A percentile compares a stretch with the other conserved stretches of the same genome.
These are phyloP conservation scores for Cassiopea andromeda DNA, from an alignment of 30 jellyfish, hydroid and myxozoan species.

Conservation along the genomic window DNA sequence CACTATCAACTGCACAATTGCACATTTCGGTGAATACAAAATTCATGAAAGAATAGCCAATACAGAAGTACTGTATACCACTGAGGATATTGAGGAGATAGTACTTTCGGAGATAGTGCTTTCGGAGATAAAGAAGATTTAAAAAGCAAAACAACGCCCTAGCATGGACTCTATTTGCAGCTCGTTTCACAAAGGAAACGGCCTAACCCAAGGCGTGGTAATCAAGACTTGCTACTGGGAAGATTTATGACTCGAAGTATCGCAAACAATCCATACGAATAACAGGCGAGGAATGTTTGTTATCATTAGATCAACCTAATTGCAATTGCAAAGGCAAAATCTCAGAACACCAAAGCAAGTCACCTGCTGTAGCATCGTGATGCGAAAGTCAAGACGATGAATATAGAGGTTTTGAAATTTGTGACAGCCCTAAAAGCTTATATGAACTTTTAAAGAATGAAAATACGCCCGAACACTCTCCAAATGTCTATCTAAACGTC, in stretches of 20 bases:
- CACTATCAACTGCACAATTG: too few species aligned
- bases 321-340: conserved; percentile 14
- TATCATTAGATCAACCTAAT: background rate
- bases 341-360: conserved; percentile 23
- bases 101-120: too few species aligned
- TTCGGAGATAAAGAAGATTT: too few species aligned
- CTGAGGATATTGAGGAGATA: too few species aligned
- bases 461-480: background rate
- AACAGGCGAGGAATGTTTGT: conserved; percentile 1
- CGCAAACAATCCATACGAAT: conserved; percentile 21
- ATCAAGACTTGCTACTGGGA: conserved; percentile 22
- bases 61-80: too few species aligned
- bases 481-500: background rate
- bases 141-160: too few species aligned
- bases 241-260: background rate
- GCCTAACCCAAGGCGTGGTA: conserved; percentile 22
- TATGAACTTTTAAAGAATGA: background rate
- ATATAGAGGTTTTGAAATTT: background rate
- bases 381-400: conserved; percentile 30
- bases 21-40: too few species aligned
- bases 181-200: too few species aligned
- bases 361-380: conserved; percentile 28
- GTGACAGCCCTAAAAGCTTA: conserved; percentile 10
- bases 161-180: too few species aligned
- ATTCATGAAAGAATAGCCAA: too few species aligned